Evolutionary conservation across 1,140 invertebrate genomes (phyloP), one percentile per base, ranked within the genome.

Genomic region (Lineus longissimus): DNA sequence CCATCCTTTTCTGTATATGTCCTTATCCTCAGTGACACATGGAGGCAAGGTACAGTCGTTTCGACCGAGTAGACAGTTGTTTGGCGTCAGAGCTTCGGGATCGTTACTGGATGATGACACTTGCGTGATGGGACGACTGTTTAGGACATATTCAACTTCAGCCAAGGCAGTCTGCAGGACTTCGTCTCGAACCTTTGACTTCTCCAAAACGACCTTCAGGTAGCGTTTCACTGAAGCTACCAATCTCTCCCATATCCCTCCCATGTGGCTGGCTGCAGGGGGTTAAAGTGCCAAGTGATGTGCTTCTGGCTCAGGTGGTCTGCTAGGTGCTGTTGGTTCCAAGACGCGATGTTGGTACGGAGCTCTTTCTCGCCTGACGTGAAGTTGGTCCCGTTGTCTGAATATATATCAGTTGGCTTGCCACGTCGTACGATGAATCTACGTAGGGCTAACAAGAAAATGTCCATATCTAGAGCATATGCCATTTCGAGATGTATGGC

Each of bases 401-500:
- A 51, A n/a, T 7, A 51, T 6, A 51, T 51, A 4, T 23, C n/a
- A 4, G 4, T 51, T 4, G 47, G 47, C 4, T n/a, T 51, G n/a
- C 47, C 47, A 23, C 47, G n/a, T 7, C 47, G n/a, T 51, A n/a
- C 47, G 4, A 51, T 51, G n/a, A 51, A 51, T 9, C 47, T 6
- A 23, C 47, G n/a, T 19, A 51, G n/a, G 6, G 47, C 47, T n/a
- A 51, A n/a, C 6, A 51, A 6, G 47, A 51, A 51, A n/a, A 6
- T 51, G 66, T 71, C 67, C 23, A 69, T 67, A 17, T 62, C 56
- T 55, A 73, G 57, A 22, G 68, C 63, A 55, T 71, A 67, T 1
- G 69, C 59, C 29, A 65, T 56, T 59, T 71, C 65, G 36, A 73
- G 63, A 54, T 73, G 71, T 4, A 71, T 43, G n/a, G 67, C 65